Percentiles rank a stretch among this genome's conserved stretches.
Evolutionary conservation across 2,888 invertebrate species (phyloP).

Genomic region (Pachliopta kotzebuea): DNA sequence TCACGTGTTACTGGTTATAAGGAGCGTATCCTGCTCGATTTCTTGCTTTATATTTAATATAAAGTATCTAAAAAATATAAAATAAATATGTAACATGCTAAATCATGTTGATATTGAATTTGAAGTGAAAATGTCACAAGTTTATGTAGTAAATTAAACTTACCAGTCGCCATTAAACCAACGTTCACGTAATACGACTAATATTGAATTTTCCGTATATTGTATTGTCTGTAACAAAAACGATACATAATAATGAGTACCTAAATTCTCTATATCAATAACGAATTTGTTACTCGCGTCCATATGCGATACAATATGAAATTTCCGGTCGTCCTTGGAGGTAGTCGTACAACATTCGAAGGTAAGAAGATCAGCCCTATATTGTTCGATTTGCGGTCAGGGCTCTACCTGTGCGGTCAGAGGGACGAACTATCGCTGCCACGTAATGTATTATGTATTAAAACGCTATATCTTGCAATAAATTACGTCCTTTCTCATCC

Average conservation of each 20-base stretch:
- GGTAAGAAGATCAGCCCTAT: conserved; percentile 28
- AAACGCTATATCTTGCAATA: conserved; percentile 25
- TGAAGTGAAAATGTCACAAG: too few species aligned
- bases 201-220: background rate
- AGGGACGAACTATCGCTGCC: conserved; percentile 31
- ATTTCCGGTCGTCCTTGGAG: conserved; percentile 19
- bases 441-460: conserved; percentile 34
- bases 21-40: too few species aligned
- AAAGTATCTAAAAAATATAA: background rate
- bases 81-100: background rate
- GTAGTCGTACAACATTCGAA: conserved; percentile 16
- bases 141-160: too few species aligned
- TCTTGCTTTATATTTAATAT: background rate
- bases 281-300: conserved; percentile 13
- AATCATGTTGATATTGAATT: too few species aligned
- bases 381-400: conserved; percentile 35
- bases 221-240: background rate
- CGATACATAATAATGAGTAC: conserved; percentile 11
- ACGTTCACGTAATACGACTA: background rate
- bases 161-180: background rate
- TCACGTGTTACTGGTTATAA: too few species aligned
- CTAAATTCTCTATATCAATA: conserved; percentile 16
- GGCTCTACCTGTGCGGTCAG: conserved; percentile 33
- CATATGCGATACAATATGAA: conserved; percentile 13
- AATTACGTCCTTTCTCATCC: conserved; percentile 24